Percentiles rank a stretch among this genome's conserved stretches.
phyloP scores from a whole-genome alignment of 2,888 invertebrate genomes.

The Theodoxus fluviatilis region DNA sequence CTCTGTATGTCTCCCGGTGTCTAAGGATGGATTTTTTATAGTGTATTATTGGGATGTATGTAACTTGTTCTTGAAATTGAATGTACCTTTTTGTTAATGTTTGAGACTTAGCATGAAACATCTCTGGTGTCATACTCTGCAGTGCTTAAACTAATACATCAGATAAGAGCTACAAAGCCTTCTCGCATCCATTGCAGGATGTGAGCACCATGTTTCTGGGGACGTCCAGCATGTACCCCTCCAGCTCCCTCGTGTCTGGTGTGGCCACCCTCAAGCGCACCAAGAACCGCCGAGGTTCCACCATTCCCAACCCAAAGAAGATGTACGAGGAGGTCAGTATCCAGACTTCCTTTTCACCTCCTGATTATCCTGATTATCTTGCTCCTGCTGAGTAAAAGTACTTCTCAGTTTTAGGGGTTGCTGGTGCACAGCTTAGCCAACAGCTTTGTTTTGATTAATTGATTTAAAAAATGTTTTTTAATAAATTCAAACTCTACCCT shows the following conservation, averaged over 20 bases:
- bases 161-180: neutral
- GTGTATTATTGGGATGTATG: too few species aligned
- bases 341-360: neutral
- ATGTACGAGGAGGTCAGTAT: constrained; percentile 87
- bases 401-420: too few species aligned
- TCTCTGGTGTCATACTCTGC: neutral
- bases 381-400: too few species aligned
- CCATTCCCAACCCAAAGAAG: constrained; percentile 91
- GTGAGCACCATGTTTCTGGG: constrained; percentile 55
- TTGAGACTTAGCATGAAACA: neutral
- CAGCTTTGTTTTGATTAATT: too few species aligned
- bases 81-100: neutral
- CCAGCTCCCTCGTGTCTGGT: constrained; percentile 51
- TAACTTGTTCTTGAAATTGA: too few species aligned
- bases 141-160: neutral
- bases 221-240: constrained; percentile 49
- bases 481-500: neutral
- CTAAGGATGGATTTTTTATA: neutral
- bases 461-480: neutral
- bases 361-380: too few species aligned
- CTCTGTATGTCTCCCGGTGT: neutral
- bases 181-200: constrained; percentile 68
- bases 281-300: constrained; percentile 71
- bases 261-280: constrained; percentile 59
- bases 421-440: too few species aligned